Evolutionary conservation across 2,888 invertebrate genomes (phyloP), one percentile per base, ranked within the genome.

Genomic region (Amblyteles armatorius): DNA sequence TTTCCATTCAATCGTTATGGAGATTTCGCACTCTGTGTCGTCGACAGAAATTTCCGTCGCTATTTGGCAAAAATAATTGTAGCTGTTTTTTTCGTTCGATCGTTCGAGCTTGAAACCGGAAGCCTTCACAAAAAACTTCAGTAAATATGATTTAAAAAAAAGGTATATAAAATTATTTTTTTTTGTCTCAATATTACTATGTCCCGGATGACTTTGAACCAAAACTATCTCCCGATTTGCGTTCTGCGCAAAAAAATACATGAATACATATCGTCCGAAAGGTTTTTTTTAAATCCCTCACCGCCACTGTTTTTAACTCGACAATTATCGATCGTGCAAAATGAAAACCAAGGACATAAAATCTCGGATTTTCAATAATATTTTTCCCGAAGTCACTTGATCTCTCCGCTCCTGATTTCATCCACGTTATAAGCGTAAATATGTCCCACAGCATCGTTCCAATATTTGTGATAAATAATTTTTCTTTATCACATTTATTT

Each of bases 1-100:
- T 72, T 72, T 50, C n/a, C 36, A 33, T 33, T 52, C 16, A 50
- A 44, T 71, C 16, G 44, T 19, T n/a, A 74, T 63, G 48, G 26
- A n/a, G 26, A 60, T 60, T 26, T 3, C n/a, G 60, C 44, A 4
- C 29, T 63, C 2, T 26, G 0, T 36, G 48, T 50, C 33, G 6
- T 6, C 16, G 16, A 16, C n/a, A 63, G 33, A 13, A 33, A 33
- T 29, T 33, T 29, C 33, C 16, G 29, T 33, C 2, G 33, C 29
- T 16, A 13, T 57, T 26, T 57, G 13, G 26, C 3, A 26, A 22
- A 26, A 57, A 4, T 26, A 57, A 57, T 57, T 26, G 26, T 57
- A 13, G 22, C 26, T 4, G 4, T 57, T 57, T 57, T 22, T 26
- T 26, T 26, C 11, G 26, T 57, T 57, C 57, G 0, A 3, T 26